Evolutionary conservation across 2,888 invertebrate species (phyloP).

Genomic region (Deilephila elpenor): DNA sequence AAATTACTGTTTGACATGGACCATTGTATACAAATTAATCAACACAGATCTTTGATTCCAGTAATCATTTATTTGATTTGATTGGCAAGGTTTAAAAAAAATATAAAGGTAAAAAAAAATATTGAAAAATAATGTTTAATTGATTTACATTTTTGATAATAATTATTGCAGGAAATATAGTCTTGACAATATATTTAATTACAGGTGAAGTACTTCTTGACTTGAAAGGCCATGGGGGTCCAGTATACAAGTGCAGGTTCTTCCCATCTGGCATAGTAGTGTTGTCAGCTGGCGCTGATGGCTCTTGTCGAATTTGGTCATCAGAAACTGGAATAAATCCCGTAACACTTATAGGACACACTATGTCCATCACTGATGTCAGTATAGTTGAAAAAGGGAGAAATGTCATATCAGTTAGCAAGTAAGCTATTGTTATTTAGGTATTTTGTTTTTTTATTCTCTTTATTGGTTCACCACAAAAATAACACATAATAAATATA

Average conservation of each 20-base stretch:
- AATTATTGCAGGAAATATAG: slow-evolving; percentile 4
- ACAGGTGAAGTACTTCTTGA: slow-evolving; percentile 73
- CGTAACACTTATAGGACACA: slow-evolving; percentile 87
- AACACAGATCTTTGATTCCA: too few species aligned
- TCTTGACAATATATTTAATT: slow-evolving; percentile 37
- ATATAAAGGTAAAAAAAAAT: too few species aligned
- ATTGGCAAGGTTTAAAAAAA: too few species aligned
- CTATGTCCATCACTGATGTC: slow-evolving; percentile 86
- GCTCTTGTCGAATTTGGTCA: slow-evolving; percentile 88
- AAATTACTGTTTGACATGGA: not conserved
- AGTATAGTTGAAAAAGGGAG: slow-evolving; percentile 87
- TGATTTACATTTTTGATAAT: too few species aligned
- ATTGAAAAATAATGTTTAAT: too few species aligned
- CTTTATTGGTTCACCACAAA: too few species aligned
- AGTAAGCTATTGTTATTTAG: slow-evolving; percentile 57
- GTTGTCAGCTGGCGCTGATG: slow-evolving; percentile 88
- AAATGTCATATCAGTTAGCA: slow-evolving; percentile 88
- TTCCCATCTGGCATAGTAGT: slow-evolving; percentile 89
- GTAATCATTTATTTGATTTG: too few species aligned
- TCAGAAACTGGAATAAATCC: slow-evolving; percentile 88
- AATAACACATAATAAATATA: too few species aligned
- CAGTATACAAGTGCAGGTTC: slow-evolving; percentile 87
- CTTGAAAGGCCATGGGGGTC: slow-evolving; percentile 87
- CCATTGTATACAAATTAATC: too few species aligned
- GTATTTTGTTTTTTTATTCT: not conserved